phyloP scores from a whole-genome alignment of 2,113 vertebrate genomes.

The Carettochelys insculpta region DNA sequence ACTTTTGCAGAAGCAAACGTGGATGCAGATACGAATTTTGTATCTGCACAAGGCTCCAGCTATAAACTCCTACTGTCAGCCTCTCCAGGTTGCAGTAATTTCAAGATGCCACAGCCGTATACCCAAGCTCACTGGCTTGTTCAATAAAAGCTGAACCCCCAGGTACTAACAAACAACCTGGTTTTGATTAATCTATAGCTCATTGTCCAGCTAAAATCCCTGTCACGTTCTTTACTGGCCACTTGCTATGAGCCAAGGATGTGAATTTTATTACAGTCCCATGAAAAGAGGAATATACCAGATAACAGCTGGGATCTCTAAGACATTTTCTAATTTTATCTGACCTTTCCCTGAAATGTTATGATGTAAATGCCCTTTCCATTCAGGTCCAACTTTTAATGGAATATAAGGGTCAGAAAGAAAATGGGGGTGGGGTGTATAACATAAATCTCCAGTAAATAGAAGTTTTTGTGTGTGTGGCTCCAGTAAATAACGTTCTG shows the following conservation, averaged over 20 bases:
- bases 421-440: no score
- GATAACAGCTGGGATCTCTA: slow-evolving; percentile 21
- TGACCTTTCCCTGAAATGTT: slow-evolving; percentile 49
- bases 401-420: neutral
- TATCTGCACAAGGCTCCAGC: no score
- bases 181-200: slow-evolving; percentile 21
- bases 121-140: neutral
- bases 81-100: neutral
- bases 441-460: no score
- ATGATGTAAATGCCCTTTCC: slow-evolving; percentile 32
- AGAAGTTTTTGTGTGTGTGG: neutral
- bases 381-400: slow-evolving; percentile 14
- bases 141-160: neutral
- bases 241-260: neutral
- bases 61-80: accelerated
- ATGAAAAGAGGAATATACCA: neutral
- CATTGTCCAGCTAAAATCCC: neutral
- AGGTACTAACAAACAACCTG: neutral
- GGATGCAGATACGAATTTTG: no score
- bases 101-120: neutral
- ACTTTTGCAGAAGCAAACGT: no score
- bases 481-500: slow-evolving; percentile 21
- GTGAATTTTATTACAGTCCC: neutral
- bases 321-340: slow-evolving; percentile 43
- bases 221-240: neutral